A percentile compares a stretch with the other conserved stretches of the same genome.
These are phyloP conservation scores for Nycteola revayana DNA, from an alignment of 2,888 invertebrate species.

Conservation along the genomic window DNA sequence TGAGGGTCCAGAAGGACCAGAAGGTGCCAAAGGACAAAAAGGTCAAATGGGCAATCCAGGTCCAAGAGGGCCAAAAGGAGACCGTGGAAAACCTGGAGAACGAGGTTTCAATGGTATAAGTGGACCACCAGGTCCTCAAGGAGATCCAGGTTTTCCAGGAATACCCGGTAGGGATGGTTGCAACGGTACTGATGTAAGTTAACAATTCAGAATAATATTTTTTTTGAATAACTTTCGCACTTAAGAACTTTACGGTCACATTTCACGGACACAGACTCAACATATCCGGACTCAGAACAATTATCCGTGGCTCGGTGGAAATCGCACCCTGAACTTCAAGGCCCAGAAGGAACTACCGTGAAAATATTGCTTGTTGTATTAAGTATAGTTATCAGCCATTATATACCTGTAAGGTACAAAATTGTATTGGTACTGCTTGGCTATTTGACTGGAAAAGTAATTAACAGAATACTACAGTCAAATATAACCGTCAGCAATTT, in stretches of 20 bases:
- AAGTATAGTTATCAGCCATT: too few species aligned
- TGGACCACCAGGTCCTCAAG: constrained; percentile 83
- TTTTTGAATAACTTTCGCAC: background rate
- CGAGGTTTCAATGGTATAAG: constrained; percentile 87
- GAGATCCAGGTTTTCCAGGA: constrained; percentile 87
- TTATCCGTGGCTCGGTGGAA: too few species aligned
- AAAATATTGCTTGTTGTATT: too few species aligned
- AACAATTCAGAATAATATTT: too few species aligned
- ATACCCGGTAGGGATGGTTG: constrained; percentile 95
- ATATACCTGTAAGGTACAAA: too few species aligned
- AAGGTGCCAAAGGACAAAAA: constrained; percentile 94
- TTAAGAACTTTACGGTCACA: background rate
- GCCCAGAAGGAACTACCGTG: too few species aligned
- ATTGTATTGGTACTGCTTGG: too few species aligned
- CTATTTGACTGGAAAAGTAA: too few species aligned
- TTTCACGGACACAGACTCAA: background rate
- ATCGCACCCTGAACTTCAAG: too few species aligned
- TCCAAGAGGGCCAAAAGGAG: constrained; percentile 91
- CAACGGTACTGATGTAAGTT: constrained; percentile 95
- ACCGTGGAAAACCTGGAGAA: constrained; percentile 91
- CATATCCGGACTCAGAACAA: too few species aligned
- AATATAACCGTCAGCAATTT: too few species aligned
- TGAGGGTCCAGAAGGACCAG: constrained; percentile 91
- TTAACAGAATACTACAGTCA: too few species aligned
- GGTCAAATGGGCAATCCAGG: constrained; percentile 93